Percentiles rank a stretch among this genome's conserved stretches.
Conservation (phyloP, 2,113 vertebrate species). For the Trichomycterus rosablanca region DNA sequence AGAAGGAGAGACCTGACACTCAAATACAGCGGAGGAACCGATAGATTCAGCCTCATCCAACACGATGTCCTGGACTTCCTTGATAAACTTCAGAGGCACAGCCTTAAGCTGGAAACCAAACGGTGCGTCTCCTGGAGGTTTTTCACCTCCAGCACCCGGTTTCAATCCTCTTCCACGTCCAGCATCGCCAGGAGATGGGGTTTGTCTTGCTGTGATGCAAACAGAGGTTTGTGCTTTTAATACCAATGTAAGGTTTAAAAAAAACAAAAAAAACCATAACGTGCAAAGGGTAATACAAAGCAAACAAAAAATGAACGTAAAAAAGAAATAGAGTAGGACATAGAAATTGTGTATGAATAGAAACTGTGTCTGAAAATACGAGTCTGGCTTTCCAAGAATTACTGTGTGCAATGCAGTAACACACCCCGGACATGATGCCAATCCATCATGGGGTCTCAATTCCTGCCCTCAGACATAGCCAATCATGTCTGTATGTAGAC, state of each 20-base stretch:
- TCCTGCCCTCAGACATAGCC: too few relatives aligned
- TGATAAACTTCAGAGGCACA: conserved; percentile 94
- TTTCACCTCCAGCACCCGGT: conserved; percentile 83
- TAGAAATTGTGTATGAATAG: too few relatives aligned
- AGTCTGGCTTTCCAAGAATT: too few relatives aligned
- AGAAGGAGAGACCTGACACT: conserved; percentile 93
- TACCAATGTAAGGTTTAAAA: background rate
- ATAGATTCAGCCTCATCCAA: conserved; percentile 90
- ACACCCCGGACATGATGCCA: too few relatives aligned
- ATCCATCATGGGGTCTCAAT: too few relatives aligned
- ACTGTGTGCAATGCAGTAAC: too few relatives aligned
- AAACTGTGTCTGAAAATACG: too few relatives aligned
- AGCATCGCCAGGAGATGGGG: conserved; percentile 87
- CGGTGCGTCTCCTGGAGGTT: conserved; percentile 88
- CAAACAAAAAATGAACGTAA: too few relatives aligned
- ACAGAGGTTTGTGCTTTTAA: conserved; percentile 23
- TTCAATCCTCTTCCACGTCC: conserved; percentile 82
- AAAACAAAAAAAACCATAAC: too few relatives aligned
- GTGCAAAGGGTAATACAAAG: too few relatives aligned
- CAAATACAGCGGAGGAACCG: conserved; percentile 89
- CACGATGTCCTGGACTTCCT: conserved; percentile 90
- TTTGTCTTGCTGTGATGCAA: conserved; percentile 80
- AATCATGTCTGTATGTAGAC: too few relatives aligned
- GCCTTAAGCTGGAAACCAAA: conserved; percentile 92
- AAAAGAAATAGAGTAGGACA: too few relatives aligned